phyloP scores from a whole-genome alignment of 1,140 invertebrate species.

The Pemphigus obesinymphae region DNA sequence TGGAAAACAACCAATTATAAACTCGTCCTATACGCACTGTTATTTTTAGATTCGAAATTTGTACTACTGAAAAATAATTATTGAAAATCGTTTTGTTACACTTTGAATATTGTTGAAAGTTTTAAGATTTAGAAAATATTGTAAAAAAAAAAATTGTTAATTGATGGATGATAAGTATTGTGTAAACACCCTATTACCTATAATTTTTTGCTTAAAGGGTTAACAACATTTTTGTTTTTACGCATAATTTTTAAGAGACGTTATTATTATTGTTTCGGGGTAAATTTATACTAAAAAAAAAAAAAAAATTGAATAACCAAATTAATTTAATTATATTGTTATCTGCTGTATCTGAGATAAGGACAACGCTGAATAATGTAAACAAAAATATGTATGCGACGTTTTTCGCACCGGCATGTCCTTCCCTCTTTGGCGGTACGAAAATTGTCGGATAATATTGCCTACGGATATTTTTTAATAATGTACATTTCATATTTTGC shows the following conservation, averaged over 20 bases:
- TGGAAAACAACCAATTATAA: slow-evolving; percentile 30
- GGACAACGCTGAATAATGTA: slow-evolving; percentile 41
- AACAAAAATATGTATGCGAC: slow-evolving; percentile 41
- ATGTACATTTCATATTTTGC: slow-evolving; percentile 42
- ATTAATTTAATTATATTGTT: slow-evolving; percentile 39
- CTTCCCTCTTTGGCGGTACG: slow-evolving; percentile 41
- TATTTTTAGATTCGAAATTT: slow-evolving; percentile 41
- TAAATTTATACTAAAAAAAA: slow-evolving; percentile 38
- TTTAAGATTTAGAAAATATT: slow-evolving; percentile 40
- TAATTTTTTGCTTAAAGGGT: slow-evolving; percentile 40
- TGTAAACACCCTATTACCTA: slow-evolving; percentile 31
- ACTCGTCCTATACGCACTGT: slow-evolving; percentile 37
- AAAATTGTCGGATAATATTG: slow-evolving; percentile 42
- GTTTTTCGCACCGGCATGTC: slow-evolving; percentile 42
- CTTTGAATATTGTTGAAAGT: slow-evolving; percentile 40
- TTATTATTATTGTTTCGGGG: slow-evolving; percentile 40
- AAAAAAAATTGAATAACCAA: slow-evolving; percentile 31
- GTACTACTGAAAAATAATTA: slow-evolving; percentile 23
- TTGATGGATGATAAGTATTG: slow-evolving; percentile 42
- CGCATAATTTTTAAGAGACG: slow-evolving; percentile 31
- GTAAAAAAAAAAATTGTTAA: slow-evolving; percentile 41
- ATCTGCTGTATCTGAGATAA: slow-evolving; percentile 41
- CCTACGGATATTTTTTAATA: slow-evolving; percentile 41
- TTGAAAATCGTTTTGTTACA: slow-evolving; percentile 39
- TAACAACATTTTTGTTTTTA: slow-evolving; percentile 30